phyloP scores from a whole-genome alignment of 2,113 vertebrate genomes.

The Hylia prasina region DNA sequence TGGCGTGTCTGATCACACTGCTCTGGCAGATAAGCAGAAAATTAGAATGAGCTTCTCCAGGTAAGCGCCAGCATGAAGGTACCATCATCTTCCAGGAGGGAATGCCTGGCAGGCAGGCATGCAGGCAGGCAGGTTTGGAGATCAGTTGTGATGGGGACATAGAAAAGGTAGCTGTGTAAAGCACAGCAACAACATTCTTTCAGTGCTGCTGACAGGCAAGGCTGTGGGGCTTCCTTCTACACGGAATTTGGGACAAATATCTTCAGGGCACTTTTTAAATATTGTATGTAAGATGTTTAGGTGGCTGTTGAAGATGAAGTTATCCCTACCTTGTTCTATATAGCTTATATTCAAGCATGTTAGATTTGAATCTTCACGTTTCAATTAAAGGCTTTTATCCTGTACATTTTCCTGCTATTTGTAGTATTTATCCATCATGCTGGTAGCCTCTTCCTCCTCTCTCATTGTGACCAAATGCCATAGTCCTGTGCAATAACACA shows the following conservation, averaged over 20 bases:
- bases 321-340: neutral
- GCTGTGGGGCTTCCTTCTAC: neutral
- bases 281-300: neutral
- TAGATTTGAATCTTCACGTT: neutral
- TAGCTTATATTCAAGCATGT: neutral
- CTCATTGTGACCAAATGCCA: fast-evolving
- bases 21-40: slow-evolving; percentile 17
- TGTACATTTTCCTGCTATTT: neutral
- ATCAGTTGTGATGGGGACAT: neutral
- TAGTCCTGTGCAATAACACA: neutral
- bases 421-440: neutral
- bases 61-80: neutral
- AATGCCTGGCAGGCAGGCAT: neutral
- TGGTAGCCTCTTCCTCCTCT: neutral
- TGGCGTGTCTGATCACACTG: slow-evolving; percentile 1
- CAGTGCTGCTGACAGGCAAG: neutral
- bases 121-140: neutral
- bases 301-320: neutral
- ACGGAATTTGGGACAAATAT: neutral
- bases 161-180: neutral
- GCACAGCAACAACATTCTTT: neutral
- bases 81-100: neutral
- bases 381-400: neutral
- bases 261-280: neutral
- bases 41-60: neutral